Base-by-base conservation (phyloP, 2,797 vertebrate species). In the Acipenser oxyrinchus region DNA sequence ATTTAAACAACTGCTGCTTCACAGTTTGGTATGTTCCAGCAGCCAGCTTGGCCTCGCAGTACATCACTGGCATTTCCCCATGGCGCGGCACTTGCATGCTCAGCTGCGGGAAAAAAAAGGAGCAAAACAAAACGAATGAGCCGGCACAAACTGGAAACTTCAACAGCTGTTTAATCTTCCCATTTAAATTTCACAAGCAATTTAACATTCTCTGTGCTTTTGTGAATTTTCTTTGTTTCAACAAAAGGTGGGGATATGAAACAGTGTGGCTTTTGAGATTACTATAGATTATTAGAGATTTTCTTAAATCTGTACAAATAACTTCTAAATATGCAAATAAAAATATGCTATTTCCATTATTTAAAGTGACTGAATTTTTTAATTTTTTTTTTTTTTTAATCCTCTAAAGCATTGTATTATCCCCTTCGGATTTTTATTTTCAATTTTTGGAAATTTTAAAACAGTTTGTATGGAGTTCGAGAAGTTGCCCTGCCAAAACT, bases 1-100 rank as follows among this genome's bases (percentile, higher is more conserved):
- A 86, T 64, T 72, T 73, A 51, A 81, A 82, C 66, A 95, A 93
- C 82, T 89, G 88, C 79, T 91, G 90, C 81, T 91, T 87, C 8
- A 88, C 92, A 67, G 83, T 83, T 76, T 95, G 93, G 82, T 96
- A 95, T 0, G 77, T 66, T 50, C 79, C 75, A 0, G 93, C 90
- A 7, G 85, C 83, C 78, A 81, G 80, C 80, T 95, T 96, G 72
- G 86, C 91, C 63, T 85, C 89, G 18, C 81, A 83, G 82, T 93
- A 94, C n/a, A 85, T 76, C 10, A 76, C 85, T 61, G 90, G 93
- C 49, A 66, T 74, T 71, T 92, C 89, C 63, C 78, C 85, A 6
- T 83, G 87, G 81, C 78, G 79, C 9, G 81, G 79, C 68, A 75
- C 79, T 74, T 84, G 85, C 57, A 87, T 78, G 79, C 91, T 93